Conservation (phyloP, 2,888 invertebrate genomes). For the Ischnus inquisitorius region DNA sequence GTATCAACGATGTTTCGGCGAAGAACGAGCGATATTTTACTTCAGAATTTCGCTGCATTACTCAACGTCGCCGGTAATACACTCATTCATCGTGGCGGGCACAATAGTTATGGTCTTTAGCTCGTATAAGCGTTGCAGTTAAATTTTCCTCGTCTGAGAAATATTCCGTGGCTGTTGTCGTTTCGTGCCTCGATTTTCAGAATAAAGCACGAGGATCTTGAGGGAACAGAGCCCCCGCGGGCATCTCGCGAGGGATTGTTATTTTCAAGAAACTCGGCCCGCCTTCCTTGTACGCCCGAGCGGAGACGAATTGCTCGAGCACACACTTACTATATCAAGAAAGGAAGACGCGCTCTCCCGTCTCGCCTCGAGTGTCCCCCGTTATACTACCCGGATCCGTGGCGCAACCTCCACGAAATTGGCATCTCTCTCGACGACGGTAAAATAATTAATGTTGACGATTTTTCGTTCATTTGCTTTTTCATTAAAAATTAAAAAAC, state of each 20-base stretch:
- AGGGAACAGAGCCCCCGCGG: conserved; percentile 22
- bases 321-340: conserved; percentile 51
- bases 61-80: not conserved
- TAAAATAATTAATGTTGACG: too few relatives aligned
- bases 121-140: conserved; percentile 4
- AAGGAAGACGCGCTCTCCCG: conserved; percentile 22
- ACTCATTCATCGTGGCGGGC: not conserved
- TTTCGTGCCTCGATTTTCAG: conserved; percentile 17
- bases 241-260: conserved; percentile 28
- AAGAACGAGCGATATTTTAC: not conserved
- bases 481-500: too few relatives aligned
- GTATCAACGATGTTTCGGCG: not conserved
- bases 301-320: conserved; percentile 45
- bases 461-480: too few relatives aligned
- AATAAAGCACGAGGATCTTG: conserved; percentile 40
- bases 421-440: too few relatives aligned
- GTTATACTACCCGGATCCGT: conserved; percentile 2
- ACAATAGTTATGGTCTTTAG: conserved; percentile 6
- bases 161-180: conserved; percentile 15
- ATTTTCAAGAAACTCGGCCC: conserved; percentile 38
- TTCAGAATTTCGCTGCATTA: not conserved
- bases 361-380: conserved; percentile 26
- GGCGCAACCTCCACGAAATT: too few relatives aligned
- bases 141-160: conserved; percentile 32
- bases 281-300: conserved; percentile 41